Base-by-base conservation (phyloP, 2,888 invertebrate species). In the Andrena bucephala region DNA sequence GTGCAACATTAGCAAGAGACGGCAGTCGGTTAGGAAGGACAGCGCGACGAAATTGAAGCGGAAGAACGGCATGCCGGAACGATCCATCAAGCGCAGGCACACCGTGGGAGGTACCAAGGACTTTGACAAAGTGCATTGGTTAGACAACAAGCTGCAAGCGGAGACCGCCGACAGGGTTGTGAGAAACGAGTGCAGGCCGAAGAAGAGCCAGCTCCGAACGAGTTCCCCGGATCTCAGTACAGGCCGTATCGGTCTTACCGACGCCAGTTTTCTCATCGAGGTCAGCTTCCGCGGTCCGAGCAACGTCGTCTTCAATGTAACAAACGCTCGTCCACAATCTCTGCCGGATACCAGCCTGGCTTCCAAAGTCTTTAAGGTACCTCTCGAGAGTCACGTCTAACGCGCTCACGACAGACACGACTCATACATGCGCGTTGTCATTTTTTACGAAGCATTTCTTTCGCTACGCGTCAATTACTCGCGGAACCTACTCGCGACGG, bases 101-200 rank as follows among this genome's bases (percentile, higher is more conserved):
- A 98, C 98, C 0, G 98, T 98, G 8, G 98, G 98, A 83, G 98
- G 98, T 73, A 97, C 97, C n/a, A 97, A 98, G 94, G 98, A 98
- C 94, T 97, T 96, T 27, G 96, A 96, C 88, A 96, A 96, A 85
- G 94, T 96, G 27, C 95, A 95, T 62, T 95, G 95, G 95, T 89
- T 95, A 74, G 95, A 95, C 83, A 95, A 95, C 85, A 94, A 95
- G 81, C 88, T 94, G 67, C 95, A 95, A 84, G 93, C 94, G n/a
- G 95, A 95, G 83, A 92, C 93, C 36, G 94, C 93, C 36, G 94
- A 94, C 70, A 91, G 91, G 29, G 93, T 92, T 67, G 89, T 92
- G 85, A 94, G 95, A 84, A 95, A 95, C 81, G 95, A 95, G 82
- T 95, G 95, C 72, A 94, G 95, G 59, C 92, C 96, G 65, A 95